Evolutionary conservation across 2,113 vertebrate genomes (phyloP).

Genomic region (Caloenas nicobarica): DNA sequence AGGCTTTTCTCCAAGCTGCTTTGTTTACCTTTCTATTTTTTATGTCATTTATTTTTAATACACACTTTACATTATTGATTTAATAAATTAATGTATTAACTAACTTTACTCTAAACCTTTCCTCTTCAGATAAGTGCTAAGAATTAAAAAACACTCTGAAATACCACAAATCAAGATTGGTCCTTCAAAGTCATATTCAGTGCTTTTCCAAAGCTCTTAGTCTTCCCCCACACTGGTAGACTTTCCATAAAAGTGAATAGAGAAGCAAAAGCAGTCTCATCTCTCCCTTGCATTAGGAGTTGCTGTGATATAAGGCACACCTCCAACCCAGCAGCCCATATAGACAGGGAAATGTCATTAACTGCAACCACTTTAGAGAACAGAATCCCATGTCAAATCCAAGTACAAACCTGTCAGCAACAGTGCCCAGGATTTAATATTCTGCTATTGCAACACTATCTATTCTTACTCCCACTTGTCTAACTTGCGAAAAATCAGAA

Average conservation of each 20-base stretch:
- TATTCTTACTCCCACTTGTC: neutral
- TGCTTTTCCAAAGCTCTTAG: neutral
- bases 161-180: neutral
- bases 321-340: neutral
- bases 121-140: neutral
- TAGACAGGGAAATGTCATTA: neutral
- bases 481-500: neutral
- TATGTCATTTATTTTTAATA: neutral
- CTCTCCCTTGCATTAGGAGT: neutral
- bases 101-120: neutral
- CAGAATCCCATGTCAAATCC: neutral
- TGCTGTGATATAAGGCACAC: neutral
- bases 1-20: neutral
- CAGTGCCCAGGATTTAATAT: neutral
- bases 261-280: neutral
- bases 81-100: neutral
- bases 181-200: neutral
- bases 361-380: neutral
- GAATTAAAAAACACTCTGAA: neutral
- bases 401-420: neutral
- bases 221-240: neutral
- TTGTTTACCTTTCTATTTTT: neutral
- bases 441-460: neutral
- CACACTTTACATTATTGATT: neutral
- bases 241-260: neutral